A percentile compares a stretch with the other conserved stretches of the same genome.
These are phyloP conservation scores for Austrofundulus limnaeus DNA, from an alignment of 2,113 vertebrate species.

Conservation along the genomic window DNA sequence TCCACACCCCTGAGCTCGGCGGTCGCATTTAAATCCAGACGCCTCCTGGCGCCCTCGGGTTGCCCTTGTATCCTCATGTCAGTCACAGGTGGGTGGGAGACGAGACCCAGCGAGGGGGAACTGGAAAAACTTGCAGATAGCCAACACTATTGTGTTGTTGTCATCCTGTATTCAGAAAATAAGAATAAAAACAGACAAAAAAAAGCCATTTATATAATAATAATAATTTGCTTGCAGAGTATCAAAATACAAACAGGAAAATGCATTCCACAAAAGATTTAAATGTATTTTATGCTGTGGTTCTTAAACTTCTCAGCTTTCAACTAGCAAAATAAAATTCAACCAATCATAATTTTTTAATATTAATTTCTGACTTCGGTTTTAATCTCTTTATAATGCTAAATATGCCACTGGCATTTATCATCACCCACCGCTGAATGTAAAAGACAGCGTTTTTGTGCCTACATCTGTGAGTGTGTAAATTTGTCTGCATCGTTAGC, in stretches of 20 bases:
- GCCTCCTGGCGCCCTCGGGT: conserved; percentile 78
- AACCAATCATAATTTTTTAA: no score
- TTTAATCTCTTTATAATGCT: no score
- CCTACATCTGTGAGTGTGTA: no score
- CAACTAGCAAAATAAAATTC: no score
- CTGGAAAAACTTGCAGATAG: conserved; percentile 43
- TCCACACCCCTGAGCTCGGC: conserved; percentile 83
- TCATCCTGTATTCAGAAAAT: conserved; percentile 52
- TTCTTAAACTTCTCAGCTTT: no score
- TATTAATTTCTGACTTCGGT: no score
- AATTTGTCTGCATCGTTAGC: no score
- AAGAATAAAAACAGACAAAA: neutral
- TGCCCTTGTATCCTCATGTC: conserved; percentile 86
- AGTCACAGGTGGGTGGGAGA: conserved; percentile 13
- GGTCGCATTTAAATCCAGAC: conserved; percentile 71
- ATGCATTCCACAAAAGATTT: neutral
- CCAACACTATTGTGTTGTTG: conserved; percentile 56
- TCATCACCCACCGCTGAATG: no score
- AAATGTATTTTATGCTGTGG: no score
- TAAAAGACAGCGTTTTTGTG: no score
- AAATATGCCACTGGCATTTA: no score
- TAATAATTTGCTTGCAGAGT: no score
- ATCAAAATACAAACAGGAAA: neutral
- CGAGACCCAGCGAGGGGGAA: conserved; percentile 24
- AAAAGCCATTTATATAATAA: neutral